A percentile compares a stretch with the other conserved stretches of the same genome.
These are phyloP conservation scores for Perizoma flavofasciatum DNA, from an alignment of 2,888 invertebrate genomes.

Conservation along the genomic window DNA sequence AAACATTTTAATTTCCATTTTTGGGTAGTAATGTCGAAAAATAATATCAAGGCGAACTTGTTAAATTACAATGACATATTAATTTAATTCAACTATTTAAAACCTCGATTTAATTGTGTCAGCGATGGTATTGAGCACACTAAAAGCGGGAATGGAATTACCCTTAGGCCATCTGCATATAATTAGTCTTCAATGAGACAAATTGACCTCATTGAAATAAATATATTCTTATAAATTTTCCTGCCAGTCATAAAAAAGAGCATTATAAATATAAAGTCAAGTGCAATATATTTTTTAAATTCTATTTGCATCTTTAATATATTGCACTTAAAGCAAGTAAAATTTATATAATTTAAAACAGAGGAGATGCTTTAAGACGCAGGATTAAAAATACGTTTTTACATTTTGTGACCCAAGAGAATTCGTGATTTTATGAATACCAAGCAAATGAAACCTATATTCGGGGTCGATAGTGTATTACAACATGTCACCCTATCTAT, in stretches of 20 bases:
- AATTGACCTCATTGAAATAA: constrained; percentile 11
- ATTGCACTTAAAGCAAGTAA: too few relatives aligned
- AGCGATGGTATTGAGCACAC: constrained; percentile 1
- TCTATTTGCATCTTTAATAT: too few relatives aligned
- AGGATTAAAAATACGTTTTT: too few relatives aligned
- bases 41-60: constrained; percentile 44
- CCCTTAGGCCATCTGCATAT: constrained; percentile 9
- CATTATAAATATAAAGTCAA: too few relatives aligned
- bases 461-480: too few relatives aligned
- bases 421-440: too few relatives aligned
- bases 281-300: too few relatives aligned
- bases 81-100: constrained; percentile 24
- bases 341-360: too few relatives aligned
- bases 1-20: constrained; percentile 18
- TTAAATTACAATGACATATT: constrained; percentile 38
- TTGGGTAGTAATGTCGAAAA: constrained; percentile 36
- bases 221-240: constrained; percentile 13
- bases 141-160: constrained; percentile 9
- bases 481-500: too few relatives aligned
- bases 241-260: constrained; percentile 19
- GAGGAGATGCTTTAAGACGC: too few relatives aligned
- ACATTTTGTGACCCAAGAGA: too few relatives aligned
- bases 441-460: too few relatives aligned
- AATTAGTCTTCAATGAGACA: constrained; percentile 12
- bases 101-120: constrained; percentile 12